Conservation (phyloP, 2,797 vertebrate genomes). For the Pygocentrus nattereri region DNA sequence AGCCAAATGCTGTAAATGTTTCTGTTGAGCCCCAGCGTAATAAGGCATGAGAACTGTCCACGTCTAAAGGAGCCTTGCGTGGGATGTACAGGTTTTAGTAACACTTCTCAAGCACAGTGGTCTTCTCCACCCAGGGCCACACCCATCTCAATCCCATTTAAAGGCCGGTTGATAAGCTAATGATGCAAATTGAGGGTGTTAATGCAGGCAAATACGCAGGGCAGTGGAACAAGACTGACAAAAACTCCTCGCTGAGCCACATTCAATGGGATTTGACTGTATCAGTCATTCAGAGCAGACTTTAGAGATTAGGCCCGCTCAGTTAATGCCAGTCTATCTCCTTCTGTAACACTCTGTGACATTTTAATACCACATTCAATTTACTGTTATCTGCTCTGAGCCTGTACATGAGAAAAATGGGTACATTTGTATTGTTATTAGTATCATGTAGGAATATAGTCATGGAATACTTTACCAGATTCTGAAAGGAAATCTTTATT, state of each 20-base stretch:
- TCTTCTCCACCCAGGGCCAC: not conserved
- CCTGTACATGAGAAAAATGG: not conserved
- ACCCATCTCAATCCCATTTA: not conserved
- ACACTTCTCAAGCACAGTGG: no score
- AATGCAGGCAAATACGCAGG: not conserved
- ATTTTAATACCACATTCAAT: not conserved
- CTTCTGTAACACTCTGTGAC: not conserved
- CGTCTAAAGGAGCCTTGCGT: no score
- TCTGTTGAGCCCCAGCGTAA: no score
- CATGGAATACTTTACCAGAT: not conserved
- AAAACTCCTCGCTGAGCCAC: not conserved
- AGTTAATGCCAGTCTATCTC: not conserved
- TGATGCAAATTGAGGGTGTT: not conserved
- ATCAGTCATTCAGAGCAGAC: not conserved
- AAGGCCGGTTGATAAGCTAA: not conserved
- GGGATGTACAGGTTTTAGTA: no score
- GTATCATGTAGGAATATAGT: no score
- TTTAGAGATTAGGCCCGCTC: not conserved
- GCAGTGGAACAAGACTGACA: not conserved
- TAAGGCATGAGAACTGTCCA: no score
- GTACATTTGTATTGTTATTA: no score
- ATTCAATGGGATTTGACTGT: not conserved
- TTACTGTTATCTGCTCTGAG: not conserved
- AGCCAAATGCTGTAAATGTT: no score
- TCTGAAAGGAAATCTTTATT: constrained; percentile 2